These are phyloP conservation scores for Athalia rosae DNA, from an alignment of 2,888 invertebrate genomes.

Conservation along the genomic window DNA sequence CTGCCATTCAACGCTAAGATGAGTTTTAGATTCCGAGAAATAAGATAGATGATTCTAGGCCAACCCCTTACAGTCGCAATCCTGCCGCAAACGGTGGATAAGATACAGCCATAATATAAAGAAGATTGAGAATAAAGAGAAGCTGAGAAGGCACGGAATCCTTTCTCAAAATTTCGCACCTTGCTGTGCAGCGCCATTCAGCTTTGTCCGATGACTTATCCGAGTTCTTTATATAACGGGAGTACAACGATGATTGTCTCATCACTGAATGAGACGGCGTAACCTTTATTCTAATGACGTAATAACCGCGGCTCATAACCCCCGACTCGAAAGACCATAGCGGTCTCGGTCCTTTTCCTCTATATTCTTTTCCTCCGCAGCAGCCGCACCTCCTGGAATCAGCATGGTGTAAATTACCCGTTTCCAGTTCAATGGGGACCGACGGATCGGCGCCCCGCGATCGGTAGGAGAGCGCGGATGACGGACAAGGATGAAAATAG, in stretches of 20 bases:
- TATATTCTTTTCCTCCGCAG: background rate
- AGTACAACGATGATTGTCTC: constrained; percentile 20
- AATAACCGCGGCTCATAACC: background rate
- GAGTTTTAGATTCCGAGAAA: constrained; percentile 36
- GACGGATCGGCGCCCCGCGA: background rate
- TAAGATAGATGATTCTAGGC: constrained; percentile 30
- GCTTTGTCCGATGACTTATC: constrained; percentile 7
- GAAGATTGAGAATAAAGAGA: constrained; percentile 5
- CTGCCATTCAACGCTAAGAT: constrained; percentile 24
- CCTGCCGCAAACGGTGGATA: background rate
- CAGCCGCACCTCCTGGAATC: background rate
- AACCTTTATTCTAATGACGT: constrained; percentile 6
- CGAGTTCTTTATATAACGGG: background rate
- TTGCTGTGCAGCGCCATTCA: constrained; percentile 1
- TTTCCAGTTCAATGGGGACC: constrained; percentile 23
- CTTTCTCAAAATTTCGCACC: constrained; percentile 18
- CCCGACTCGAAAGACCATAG: background rate
- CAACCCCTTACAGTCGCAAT: background rate
- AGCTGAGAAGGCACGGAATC: constrained; percentile 16
- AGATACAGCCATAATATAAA: background rate
- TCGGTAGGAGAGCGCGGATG: background rate
- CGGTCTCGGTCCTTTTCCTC: too few species aligned
- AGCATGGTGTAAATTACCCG: constrained; percentile 41
- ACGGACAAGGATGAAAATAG: constrained; percentile 8
- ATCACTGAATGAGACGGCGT: constrained; percentile 28